Evolutionary conservation across 2,797 vertebrate species (phyloP).

Genomic region (Premnoplex brunnescens): DNA sequence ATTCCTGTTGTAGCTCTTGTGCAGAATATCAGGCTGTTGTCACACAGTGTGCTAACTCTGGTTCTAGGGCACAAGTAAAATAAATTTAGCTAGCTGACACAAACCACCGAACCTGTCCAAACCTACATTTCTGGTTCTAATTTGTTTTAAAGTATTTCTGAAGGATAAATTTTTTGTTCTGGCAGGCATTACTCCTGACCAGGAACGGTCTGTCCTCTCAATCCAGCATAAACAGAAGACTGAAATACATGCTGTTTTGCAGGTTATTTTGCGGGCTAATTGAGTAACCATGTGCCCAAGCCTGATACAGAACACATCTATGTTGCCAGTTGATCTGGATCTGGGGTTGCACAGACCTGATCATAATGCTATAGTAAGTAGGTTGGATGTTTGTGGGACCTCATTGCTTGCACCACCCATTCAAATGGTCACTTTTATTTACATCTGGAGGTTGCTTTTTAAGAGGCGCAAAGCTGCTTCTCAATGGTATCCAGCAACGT

Average conservation of each 20-base stretch:
- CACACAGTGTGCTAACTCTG: neutral
- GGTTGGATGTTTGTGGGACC: neutral
- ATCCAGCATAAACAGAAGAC: neutral
- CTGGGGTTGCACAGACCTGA: neutral
- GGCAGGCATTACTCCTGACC: neutral
- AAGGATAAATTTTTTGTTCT: neutral
- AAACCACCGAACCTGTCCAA: neutral
- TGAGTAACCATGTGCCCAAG: neutral
- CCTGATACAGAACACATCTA: neutral
- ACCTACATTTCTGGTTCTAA: conserved; percentile 3
- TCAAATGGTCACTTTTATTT: neutral
- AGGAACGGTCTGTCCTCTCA: neutral
- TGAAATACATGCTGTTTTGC: neutral
- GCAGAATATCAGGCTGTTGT: neutral
- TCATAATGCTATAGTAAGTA: neutral
- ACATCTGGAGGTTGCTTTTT: neutral
- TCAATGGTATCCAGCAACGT: neutral
- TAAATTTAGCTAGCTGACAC: neutral
- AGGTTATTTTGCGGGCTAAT: neutral
- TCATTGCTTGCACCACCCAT: neutral
- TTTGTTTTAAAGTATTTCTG: conserved; percentile 5
- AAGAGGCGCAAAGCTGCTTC: neutral
- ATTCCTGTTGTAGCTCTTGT: neutral
- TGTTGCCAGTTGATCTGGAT: neutral
- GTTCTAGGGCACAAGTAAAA: neutral